Percentiles rank a stretch among this genome's conserved stretches.
phyloP scores from a whole-genome alignment of 1,140 invertebrate genomes.

The Drosophila prosaltans region DNA sequence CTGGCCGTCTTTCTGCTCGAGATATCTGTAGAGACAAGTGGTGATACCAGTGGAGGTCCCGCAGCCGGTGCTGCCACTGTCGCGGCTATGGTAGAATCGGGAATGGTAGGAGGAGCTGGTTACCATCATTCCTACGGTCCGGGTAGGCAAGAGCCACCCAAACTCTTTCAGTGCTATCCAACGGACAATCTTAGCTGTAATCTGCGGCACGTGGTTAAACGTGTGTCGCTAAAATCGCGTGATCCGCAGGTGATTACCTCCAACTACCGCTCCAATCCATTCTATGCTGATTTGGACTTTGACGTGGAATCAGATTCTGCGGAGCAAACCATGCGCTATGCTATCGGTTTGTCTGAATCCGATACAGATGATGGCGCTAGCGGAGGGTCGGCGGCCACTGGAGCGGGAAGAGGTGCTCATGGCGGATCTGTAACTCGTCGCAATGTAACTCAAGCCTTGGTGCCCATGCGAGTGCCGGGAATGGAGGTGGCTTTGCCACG shows the following conservation, averaged over 20 bases:
- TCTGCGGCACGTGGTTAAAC: constrained; percentile 88
- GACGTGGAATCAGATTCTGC: constrained; percentile 83
- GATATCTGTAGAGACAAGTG: constrained; percentile 89
- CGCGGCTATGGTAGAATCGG: constrained; percentile 72
- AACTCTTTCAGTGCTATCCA: constrained; percentile 89
- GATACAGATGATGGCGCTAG: constrained; percentile 51
- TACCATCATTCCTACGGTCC: constrained; percentile 59
- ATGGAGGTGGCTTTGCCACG: constrained; percentile 83
- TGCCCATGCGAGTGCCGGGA: constrained; percentile 59
- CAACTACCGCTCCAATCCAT: constrained; percentile 78
- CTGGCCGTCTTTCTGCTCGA: constrained; percentile 94
- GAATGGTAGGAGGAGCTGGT: constrained; percentile 33
- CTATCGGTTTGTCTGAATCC: constrained; percentile 52
- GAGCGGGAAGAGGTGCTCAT: not conserved
- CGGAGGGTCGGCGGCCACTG: constrained; percentile 40
- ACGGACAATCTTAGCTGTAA: constrained; percentile 91
- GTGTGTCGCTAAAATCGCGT: constrained; percentile 86
- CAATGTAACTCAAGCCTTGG: constrained; percentile 51
- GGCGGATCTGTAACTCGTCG: constrained; percentile 40
- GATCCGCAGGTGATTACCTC: constrained; percentile 85
- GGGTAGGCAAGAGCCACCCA: constrained; percentile 82
- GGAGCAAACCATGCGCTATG: constrained; percentile 64
- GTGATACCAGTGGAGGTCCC: constrained; percentile 81
- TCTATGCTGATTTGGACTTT: constrained; percentile 86
- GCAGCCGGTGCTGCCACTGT: constrained; percentile 16